Percentiles rank a stretch among this genome's conserved stretches.
These are phyloP conservation scores for Oceanodroma leucorhoa DNA, from an alignment of 2,797 vertebrate genomes.

Conservation along the genomic window DNA sequence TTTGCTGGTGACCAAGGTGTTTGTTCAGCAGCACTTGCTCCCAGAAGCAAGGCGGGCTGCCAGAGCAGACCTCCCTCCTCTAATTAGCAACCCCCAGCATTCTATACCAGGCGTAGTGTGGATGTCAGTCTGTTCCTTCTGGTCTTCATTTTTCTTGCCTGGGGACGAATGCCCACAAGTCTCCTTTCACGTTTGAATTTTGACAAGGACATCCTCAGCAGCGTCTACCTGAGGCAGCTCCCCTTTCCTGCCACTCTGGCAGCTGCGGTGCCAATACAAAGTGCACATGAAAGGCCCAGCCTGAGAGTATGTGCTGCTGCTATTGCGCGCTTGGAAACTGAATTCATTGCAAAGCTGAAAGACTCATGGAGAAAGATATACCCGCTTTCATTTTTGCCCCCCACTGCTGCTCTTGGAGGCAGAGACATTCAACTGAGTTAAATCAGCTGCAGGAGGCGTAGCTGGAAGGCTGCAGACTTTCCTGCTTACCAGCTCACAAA, in stretches of 20 bases:
- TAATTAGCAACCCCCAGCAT: neutral
- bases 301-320: neutral
- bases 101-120: neutral
- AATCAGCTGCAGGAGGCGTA: neutral
- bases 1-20: neutral
- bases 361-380: neutral
- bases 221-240: neutral
- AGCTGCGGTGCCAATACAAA: accelerated
- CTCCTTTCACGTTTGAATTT: neutral
- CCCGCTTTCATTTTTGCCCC: neutral
- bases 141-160: neutral
- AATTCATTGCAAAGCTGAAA: neutral
- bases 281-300: neutral
- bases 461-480: neutral
- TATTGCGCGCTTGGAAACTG: neutral
- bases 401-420: neutral
- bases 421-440: neutral
- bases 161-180: neutral
- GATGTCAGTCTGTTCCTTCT: neutral
- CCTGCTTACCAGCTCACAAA: neutral
- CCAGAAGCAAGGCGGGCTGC: neutral
- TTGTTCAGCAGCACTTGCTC: neutral
- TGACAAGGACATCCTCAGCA: neutral
- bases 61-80: neutral
- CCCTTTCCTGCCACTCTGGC: neutral